Conservation (phyloP, 2,797 vertebrate species). For the Caiman crocodilus region DNA sequence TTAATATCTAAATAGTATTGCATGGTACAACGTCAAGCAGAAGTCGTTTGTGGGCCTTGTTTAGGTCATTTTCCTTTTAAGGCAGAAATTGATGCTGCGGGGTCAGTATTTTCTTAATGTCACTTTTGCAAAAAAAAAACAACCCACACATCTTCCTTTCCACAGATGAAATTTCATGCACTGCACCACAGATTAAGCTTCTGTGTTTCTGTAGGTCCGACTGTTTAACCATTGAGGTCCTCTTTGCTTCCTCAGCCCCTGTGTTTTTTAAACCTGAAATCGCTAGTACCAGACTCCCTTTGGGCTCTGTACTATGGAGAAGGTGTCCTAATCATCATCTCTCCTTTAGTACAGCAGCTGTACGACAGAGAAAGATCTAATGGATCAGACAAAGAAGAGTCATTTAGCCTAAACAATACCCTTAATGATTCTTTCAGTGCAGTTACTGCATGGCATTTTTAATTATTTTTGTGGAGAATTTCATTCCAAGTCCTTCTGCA, state of each 20-base stretch:
- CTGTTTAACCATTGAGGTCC: background rate
- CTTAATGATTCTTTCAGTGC: conserved; percentile 34
- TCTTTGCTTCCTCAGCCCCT: background rate
- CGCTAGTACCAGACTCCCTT: background rate
- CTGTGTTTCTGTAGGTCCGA: too few species aligned
- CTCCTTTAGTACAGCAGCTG: conserved; percentile 37
- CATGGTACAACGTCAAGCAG: background rate
- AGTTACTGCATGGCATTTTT: background rate
- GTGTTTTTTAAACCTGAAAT: background rate
- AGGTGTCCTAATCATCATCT: conserved; percentile 7
- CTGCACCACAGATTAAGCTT: accelerated
- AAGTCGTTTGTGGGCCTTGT: background rate
- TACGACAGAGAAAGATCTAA: conserved; percentile 42
- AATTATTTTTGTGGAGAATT: background rate
- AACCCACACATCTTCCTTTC: background rate
- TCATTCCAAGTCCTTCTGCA: background rate
- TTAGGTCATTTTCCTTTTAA: background rate
- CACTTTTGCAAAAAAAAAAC: background rate
- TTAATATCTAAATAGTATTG: too few species aligned
- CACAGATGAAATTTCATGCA: background rate
- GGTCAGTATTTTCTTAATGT: background rate
- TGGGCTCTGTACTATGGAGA: background rate
- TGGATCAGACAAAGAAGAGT: conserved; percentile 32
- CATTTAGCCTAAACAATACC: conserved; percentile 47
- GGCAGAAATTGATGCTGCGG: background rate